Evolutionary conservation across 2,113 vertebrate species (phyloP).

Genomic region (Hepsetus odoe): DNA sequence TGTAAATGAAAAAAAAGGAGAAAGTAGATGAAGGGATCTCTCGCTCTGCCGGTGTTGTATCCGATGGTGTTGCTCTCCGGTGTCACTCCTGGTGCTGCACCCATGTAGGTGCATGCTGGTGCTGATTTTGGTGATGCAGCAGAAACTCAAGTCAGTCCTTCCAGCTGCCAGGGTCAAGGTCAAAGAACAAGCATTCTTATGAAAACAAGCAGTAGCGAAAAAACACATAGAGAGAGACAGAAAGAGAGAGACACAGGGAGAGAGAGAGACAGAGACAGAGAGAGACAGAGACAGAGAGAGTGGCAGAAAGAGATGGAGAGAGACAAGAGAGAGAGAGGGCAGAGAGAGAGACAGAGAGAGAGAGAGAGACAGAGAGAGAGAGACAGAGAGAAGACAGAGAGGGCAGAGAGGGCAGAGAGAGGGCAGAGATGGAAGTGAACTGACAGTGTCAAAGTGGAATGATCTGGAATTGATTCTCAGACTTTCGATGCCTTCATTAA

Average conservation of each 20-base stretch:
- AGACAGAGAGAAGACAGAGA: neutral
- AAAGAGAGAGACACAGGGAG: neutral
- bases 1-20: too few species aligned
- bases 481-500: conserved; percentile 94
- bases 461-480: conserved; percentile 95
- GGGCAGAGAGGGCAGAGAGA: neutral
- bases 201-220: neutral
- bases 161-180: conserved; percentile 72
- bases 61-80: conserved; percentile 77
- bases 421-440: conserved; percentile 43
- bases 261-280: neutral
- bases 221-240: neutral
- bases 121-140: conserved; percentile 95
- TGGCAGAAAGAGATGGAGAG: neutral
- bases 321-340: neutral
- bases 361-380: neutral
- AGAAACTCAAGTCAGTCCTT: conserved; percentile 91
- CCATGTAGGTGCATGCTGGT: conserved; percentile 99
- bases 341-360: neutral
- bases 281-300: neutral
- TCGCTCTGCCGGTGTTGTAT: conserved; percentile 67
- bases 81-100: conserved; percentile 91
- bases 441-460: conserved; percentile 97
- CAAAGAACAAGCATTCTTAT: neutral
- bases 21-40: too few species aligned